Conservation (phyloP, 2,888 invertebrate genomes). For the Amphipyra berbera region DNA sequence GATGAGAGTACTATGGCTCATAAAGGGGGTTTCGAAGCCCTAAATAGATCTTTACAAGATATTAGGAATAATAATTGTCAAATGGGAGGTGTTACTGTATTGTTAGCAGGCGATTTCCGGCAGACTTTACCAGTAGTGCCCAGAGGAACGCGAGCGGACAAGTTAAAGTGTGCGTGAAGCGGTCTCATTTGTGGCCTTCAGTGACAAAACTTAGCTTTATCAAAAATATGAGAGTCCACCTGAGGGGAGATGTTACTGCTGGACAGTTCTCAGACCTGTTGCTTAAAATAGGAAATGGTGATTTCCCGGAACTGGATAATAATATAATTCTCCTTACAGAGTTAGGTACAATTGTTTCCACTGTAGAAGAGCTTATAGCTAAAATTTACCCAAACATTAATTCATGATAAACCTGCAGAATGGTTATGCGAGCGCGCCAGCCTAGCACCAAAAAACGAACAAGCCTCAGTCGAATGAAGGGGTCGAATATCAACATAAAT, state of each 20-base stretch:
- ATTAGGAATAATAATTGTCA: slow-evolving; percentile 30
- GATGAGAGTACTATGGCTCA: no score
- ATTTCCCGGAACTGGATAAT: no score
- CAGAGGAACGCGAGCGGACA: neutral
- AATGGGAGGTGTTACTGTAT: no score
- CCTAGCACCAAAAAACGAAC: no score
- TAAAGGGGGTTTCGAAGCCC: slow-evolving; percentile 29
- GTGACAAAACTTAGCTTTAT: slow-evolving; percentile 2
- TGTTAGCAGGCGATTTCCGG: slow-evolving; percentile 33
- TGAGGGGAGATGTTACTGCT: no score
- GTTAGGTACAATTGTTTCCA: slow-evolving; percentile 9
- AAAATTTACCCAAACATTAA: slow-evolving; percentile 19
- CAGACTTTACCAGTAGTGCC: slow-evolving; percentile 21
- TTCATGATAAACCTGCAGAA: slow-evolving; percentile 17
- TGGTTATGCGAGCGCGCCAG: slow-evolving; percentile 4
- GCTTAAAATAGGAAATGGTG: no score
- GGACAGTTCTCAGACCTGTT: no score
- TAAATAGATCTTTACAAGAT: slow-evolving; percentile 45
- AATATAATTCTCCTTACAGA: slow-evolving; percentile 17
- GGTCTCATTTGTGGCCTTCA: neutral
- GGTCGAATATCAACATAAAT: no score
- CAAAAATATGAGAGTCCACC: slow-evolving; percentile 10
- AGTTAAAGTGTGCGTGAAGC: slow-evolving; percentile 1
- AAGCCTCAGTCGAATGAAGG: no score
- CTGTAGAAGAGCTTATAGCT: slow-evolving; percentile 15